Evolutionary conservation across 1,140 invertebrate species (phyloP), one percentile per base, ranked within the genome.

Genomic region (Contarinia nasturtii): DNA sequence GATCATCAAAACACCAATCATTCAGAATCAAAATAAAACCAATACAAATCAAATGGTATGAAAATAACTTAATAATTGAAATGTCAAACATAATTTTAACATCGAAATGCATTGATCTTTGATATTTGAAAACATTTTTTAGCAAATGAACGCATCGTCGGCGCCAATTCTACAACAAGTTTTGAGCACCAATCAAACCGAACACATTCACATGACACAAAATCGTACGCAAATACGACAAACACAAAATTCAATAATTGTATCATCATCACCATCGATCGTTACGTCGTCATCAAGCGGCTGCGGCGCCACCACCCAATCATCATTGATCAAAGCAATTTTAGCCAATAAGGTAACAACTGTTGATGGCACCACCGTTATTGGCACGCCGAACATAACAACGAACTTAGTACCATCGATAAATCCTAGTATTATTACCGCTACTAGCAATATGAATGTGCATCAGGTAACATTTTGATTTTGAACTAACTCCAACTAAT

Each of bases 281-380:
- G 36, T 38, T 14, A 38, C 17, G 12, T 38, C 36, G 17, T 38
- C 45, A 38, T 19, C 45, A 46, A 46, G n/a, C 14, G 11, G 17
- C 14, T 17, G 15, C 7, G 17, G 7, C 21, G 44, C 41, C 50
- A 49, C 11, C 14, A 3, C 38, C n/a, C 33, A 3, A 43, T 74
- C 75, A 55, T 82, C 81, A 48, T 71, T 87, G 54, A 86, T 89
- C 58, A 87, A 88, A 68, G 86, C 78, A 67, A 71, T 89, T 47
- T 66, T 89, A 64, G 85, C 84, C 52, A 86, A 77, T 64, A 89
- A 88, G 73, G 79, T 89, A 70, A 79, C 73, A 70, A 64, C 65
- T 56, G 48, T 64, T 60, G 55, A 61, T 60, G 52, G 65, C 58
- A 52, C n/a, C n/a, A n/a, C 60, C 67, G 58, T 58, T 44, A 56